Evolutionary conservation across 2,113 vertebrate genomes (phyloP).

Genomic region (Nycticebus coucang): DNA sequence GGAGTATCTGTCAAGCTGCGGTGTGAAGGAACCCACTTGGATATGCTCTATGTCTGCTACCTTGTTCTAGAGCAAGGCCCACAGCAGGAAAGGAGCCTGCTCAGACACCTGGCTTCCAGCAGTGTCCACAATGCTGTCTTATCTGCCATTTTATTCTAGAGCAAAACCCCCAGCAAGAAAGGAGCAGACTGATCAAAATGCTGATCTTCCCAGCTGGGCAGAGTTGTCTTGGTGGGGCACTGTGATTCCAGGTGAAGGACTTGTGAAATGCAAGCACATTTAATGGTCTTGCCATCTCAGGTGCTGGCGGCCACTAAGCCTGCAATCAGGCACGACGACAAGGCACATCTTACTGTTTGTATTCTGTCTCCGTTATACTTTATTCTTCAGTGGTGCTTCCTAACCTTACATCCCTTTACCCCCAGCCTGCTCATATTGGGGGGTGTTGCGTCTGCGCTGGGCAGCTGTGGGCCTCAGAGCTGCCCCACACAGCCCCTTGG

Average conservation of each 20-base stretch:
- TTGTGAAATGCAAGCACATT: background rate
- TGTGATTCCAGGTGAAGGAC: background rate
- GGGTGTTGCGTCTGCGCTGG: background rate
- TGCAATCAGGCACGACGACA: background rate
- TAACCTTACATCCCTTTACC: background rate
- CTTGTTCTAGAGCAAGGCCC: no score
- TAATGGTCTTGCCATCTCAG: background rate
- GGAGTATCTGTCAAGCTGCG: background rate
- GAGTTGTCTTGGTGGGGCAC: background rate
- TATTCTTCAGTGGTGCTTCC: background rate
- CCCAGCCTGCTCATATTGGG: background rate
- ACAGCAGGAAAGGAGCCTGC: background rate
- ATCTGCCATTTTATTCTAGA: background rate
- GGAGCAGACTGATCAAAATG: background rate
- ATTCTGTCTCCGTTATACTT: background rate
- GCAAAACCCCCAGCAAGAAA: background rate
- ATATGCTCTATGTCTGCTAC: no score
- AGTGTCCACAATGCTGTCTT: accelerated
- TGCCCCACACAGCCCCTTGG: background rate
- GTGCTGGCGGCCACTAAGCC: background rate
- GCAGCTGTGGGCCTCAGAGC: background rate
- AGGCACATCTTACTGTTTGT: background rate
- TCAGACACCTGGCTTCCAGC: background rate
- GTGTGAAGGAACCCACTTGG: no score
- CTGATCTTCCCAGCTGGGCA: background rate